These are phyloP conservation scores for Andricus curvator DNA, from an alignment of 2,888 invertebrate genomes.

Conservation along the genomic window DNA sequence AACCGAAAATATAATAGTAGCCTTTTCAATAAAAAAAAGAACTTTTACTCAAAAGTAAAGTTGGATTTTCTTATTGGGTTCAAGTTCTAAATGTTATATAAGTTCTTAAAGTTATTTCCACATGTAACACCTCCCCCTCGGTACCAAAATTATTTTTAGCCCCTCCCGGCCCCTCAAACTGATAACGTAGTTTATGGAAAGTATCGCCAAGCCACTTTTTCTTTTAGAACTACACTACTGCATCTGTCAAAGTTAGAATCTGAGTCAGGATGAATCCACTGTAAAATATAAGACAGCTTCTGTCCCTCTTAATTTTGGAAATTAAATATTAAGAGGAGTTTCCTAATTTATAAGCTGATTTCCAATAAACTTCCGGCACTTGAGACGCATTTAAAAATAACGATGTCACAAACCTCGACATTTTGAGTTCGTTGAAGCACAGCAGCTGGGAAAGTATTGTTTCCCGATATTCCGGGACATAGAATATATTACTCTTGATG, in stretches of 20 bases:
- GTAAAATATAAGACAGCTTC: not conserved
- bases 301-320: not conserved
- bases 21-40: too few relatives aligned
- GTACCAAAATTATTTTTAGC: too few relatives aligned
- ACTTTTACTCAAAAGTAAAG: too few relatives aligned
- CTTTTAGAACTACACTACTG: not conserved
- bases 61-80: too few relatives aligned
- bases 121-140: too few relatives aligned
- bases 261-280: not conserved
- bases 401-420: slow-evolving; percentile 83
- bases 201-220: too few relatives aligned
- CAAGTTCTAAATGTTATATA: too few relatives aligned
- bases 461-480: slow-evolving; percentile 96
- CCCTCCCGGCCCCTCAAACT: too few relatives aligned
- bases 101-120: too few relatives aligned
- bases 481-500: slow-evolving; percentile 94
- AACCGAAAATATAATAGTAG: too few relatives aligned
- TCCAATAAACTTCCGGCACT: not conserved
- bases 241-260: not conserved
- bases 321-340: not conserved
- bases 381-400: not conserved
- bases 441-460: slow-evolving; percentile 89
- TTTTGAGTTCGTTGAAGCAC: slow-evolving; percentile 90
- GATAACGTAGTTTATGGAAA: too few relatives aligned
- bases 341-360: not conserved